Evolutionary conservation across 1,140 invertebrate species (phyloP).

Genomic region (Trachymyrmex cornetzi): DNA sequence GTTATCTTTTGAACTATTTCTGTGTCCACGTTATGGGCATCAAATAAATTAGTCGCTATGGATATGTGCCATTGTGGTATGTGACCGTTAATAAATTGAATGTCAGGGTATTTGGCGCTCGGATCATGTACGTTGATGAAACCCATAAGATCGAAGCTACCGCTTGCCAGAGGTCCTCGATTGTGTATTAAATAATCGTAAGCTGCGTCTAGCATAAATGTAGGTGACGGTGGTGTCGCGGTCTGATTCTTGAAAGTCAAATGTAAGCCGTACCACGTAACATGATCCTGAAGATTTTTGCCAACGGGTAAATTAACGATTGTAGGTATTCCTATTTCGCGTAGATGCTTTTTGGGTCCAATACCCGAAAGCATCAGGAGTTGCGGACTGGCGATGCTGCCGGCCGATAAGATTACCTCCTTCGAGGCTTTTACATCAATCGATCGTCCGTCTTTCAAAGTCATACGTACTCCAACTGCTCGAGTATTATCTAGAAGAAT

Average conservation of each 20-base stretch:
- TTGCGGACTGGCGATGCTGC: conserved; percentile 88
- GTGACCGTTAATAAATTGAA: conserved; percentile 75
- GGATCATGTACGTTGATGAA: conserved; percentile 79
- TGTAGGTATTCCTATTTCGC: conserved; percentile 87
- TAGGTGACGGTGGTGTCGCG: conserved; percentile 86
- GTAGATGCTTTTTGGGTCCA: conserved; percentile 90
- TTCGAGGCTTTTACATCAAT: conserved; percentile 86
- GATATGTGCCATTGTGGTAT: conserved; percentile 63
- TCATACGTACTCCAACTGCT: conserved; percentile 84
- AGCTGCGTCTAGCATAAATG: conserved; percentile 58
- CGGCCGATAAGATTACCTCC: conserved; percentile 90
- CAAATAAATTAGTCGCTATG: conserved; percentile 20
- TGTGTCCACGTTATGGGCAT: conserved; percentile 63
- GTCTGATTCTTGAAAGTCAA: conserved; percentile 78
- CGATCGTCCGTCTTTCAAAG: conserved; percentile 81
- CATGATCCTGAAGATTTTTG: conserved; percentile 90
- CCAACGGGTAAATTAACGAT: conserved; percentile 89
- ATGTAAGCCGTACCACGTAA: conserved; percentile 83
- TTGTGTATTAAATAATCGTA: conserved; percentile 80
- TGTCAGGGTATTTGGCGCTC: conserved; percentile 79
- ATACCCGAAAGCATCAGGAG: conserved; percentile 92
- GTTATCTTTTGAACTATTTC: conserved; percentile 70
- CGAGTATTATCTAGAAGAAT: conserved; percentile 86
- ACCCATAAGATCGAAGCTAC: conserved; percentile 69
- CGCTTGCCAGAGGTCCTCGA: conserved; percentile 68